These are phyloP conservation scores for Ciconia maguari DNA, from an alignment of 2,113 vertebrate genomes.

Conservation along the genomic window DNA sequence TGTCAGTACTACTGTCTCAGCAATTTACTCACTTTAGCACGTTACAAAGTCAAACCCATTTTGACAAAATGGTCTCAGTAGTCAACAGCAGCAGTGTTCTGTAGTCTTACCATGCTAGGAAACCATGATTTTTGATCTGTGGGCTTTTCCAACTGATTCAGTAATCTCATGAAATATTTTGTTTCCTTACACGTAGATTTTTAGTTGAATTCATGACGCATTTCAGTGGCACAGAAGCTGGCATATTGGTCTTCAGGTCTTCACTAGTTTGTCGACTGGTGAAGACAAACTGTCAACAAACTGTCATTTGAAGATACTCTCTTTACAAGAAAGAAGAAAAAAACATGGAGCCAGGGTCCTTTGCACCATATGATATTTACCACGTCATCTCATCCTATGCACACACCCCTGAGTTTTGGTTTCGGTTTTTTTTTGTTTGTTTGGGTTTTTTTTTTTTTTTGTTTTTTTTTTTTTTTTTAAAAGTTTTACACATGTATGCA, in stretches of 20 bases:
- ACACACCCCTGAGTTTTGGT: background rate
- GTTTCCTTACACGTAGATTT: background rate
- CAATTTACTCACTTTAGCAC: background rate
- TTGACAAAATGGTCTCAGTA: background rate
- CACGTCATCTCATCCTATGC: background rate
- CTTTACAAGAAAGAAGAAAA: background rate
- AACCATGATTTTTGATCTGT: background rate
- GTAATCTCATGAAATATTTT: background rate
- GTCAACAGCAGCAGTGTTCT: background rate
- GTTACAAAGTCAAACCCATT: background rate
- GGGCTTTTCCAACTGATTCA: background rate
- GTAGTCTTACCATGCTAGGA: accelerated
- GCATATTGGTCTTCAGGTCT: background rate
- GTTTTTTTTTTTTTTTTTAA: too few relatives aligned
- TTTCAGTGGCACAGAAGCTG: background rate
- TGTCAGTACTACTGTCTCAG: background rate
- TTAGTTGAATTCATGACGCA: background rate
- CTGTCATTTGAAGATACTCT: background rate
- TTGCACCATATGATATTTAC: background rate
- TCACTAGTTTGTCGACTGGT: background rate
- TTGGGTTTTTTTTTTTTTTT: too few relatives aligned
- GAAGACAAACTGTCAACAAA: background rate
- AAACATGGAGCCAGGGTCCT: background rate
- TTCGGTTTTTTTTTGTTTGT: background rate
- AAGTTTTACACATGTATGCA: background rate